Evolutionary conservation across 35 echinoderm and acorn worm genomes (phyloP), one percentile per base, ranked within the genome.

Genomic region (Diadema setosum): DNA sequence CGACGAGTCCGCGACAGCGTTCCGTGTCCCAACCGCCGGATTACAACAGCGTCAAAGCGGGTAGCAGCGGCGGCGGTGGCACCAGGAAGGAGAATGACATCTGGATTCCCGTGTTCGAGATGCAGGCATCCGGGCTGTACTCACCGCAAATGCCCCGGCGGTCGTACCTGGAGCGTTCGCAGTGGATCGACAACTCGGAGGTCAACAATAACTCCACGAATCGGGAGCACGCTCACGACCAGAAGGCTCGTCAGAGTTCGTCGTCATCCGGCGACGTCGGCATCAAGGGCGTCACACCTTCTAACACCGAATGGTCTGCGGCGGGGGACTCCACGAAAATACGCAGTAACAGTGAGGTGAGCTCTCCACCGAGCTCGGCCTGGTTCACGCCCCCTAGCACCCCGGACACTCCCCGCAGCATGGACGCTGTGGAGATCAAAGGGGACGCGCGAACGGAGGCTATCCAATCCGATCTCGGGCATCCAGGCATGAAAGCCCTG

Each of bases 361-460:
- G 73, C 20, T 78, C 73, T 12, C 73, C 73, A 9, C 73, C 73
- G 39, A 78, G 73, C 73, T 78, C 73, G 9, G 40, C 73, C 24
- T 78, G 73, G 73, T 78, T 78, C 21, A 78, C 73, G 3, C 73
- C 73, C 25, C 73, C 73, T 15, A 78, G 73, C n/a, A 78, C 73
- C 2, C 73, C 73, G 0, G 73, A 78, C 25, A 78, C 73, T 3
- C 73, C 73, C 7, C 29, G 73, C 16, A 78, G 73, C 21, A 78
- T 36, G 73, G 73, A 78, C 17, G 73, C 73, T 8, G 40, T 41
- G 24, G 73, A 78, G 35, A 41, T 44, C 35, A 78, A 32, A 44
- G 35, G 33, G 18, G 48, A n/a, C n/a, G n/a, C n/a, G n/a, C n/a
- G n/a, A n/a, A 67, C 63, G 0, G 27, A 26, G 5, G 27, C 63